Evolutionary conservation across 92 coral and sea anemone genomes (phyloP).

Genomic region (Paramuricea clavata): DNA sequence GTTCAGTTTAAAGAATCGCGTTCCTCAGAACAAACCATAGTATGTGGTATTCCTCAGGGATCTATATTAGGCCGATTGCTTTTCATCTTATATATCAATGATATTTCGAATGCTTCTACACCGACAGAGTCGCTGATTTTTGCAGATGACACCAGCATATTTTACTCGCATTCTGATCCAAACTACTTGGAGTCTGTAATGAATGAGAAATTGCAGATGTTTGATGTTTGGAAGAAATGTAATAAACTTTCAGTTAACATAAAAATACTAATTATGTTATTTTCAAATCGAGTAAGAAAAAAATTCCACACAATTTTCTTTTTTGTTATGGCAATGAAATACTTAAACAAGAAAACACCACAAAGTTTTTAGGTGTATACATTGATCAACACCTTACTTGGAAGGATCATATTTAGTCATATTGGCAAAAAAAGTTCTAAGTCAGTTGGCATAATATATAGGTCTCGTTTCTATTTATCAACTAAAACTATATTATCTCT

Average conservation of each 20-base stretch:
- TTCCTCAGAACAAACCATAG: background rate
- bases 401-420: slow-evolving; percentile 2
- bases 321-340: slow-evolving; percentile 6
- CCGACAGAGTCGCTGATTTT: slow-evolving; percentile 37
- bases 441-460: slow-evolving; percentile 1
- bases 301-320: background rate
- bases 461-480: background rate
- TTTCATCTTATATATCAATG: slow-evolving; percentile 32
- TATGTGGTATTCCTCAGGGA: slow-evolving; percentile 38
- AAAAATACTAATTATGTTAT: slow-evolving; percentile 44
- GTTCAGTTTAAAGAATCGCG: slow-evolving; percentile 32
- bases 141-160: slow-evolving; percentile 47
- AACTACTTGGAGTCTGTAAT: background rate
- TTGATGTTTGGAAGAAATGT: slow-evolving; percentile 32
- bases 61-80: slow-evolving; percentile 31
- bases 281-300: slow-evolving; percentile 37
- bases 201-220: background rate
- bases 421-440: background rate
- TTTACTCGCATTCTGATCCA: slow-evolving; percentile 18
- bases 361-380: slow-evolving; percentile 39
- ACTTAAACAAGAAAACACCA: slow-evolving; percentile 33
- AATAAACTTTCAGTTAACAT: slow-evolving; percentile 44
- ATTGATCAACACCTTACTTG: slow-evolving; percentile 30
- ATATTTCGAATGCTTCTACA: slow-evolving; percentile 44
- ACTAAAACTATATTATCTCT: background rate